Evolutionary conservation across 2,113 vertebrate genomes (phyloP), one percentile per base, ranked within the genome.

Genomic region (Phainopepla nitens): DNA sequence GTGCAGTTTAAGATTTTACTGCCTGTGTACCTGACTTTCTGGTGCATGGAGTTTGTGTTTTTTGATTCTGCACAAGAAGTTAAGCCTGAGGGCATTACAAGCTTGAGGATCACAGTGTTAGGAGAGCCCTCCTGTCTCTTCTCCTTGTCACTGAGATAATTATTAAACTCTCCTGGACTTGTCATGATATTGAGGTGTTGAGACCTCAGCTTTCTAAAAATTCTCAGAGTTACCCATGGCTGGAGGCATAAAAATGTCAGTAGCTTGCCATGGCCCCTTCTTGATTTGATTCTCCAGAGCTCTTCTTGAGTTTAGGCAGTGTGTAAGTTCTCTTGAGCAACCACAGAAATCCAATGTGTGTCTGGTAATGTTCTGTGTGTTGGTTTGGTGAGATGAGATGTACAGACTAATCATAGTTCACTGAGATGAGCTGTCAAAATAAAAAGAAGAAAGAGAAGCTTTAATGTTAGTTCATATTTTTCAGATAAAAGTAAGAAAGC

Each of bases 271-370:
- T 31, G 42, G 29, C 39, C 3, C 4, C 27, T 25, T 85, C 21
- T 66, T 62, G 39, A 10, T 45, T 66, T 62, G 39, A 10, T 45
- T 87, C 19, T 77, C 15, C n/a, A 51, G 36, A 69, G 54, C 15
- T 84, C 28, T 39, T 16, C 14, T 20, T 45, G 45, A 15, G 42
- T 84, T 45, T 53, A 50, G 47, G 39, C 54, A 53, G 28, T 54
- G 50, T 6, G 5, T 33, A 25, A 76, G 13, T 28, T 47, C 31
- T 50, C 39, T 12, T 21, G n/a, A 61, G 31, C 36, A 22, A 9
- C 15, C 35, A 12, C n/a, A 22, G n/a, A 49, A 75, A 11, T 27
- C 20, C 47, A 47, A 7, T 0, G 0, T 24, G 17, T 51, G 60
- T 33, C n/a, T 71, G 25, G 16, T 62, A 11, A 17, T 16, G 47